These are phyloP conservation scores for Vannuccia rotundouncinata DNA, from an alignment of 2,888 invertebrate genomes.

Conservation along the genomic window DNA sequence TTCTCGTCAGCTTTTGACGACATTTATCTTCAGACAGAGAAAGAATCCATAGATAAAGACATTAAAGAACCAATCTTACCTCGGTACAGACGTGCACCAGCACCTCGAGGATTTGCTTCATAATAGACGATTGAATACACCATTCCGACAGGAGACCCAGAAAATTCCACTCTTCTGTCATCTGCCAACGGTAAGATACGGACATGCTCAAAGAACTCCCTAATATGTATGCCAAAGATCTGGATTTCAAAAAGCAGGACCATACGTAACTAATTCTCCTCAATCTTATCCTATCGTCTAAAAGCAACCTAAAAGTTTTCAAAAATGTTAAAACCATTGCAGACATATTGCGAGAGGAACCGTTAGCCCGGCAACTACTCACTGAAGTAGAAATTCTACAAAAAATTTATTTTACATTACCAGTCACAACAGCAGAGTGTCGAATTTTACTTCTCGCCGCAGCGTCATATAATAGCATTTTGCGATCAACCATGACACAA, in stretches of 20 bases:
- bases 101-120: slow-evolving; percentile 8
- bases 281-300: background rate
- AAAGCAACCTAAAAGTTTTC: background rate
- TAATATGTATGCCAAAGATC: background rate
- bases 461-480: no score
- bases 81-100: slow-evolving; percentile 21
- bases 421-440: no score
- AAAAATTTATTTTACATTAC: no score
- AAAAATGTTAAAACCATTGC: background rate
- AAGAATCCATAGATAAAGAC: background rate
- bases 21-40: slow-evolving; percentile 5
- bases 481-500: no score
- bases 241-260: background rate
- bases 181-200: background rate
- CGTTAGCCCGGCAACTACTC: background rate
- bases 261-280: background rate
- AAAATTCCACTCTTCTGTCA: background rate
- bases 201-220: background rate
- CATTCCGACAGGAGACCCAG: background rate
- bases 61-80: slow-evolving; percentile 1
- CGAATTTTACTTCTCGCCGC: no score
- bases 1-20: slow-evolving; percentile 7
- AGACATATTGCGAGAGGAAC: background rate
- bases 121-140: slow-evolving; percentile 2
- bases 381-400: no score